These are phyloP conservation scores for Cecropterus lyciades DNA, from an alignment of 1,140 invertebrate genomes.

Conservation along the genomic window DNA sequence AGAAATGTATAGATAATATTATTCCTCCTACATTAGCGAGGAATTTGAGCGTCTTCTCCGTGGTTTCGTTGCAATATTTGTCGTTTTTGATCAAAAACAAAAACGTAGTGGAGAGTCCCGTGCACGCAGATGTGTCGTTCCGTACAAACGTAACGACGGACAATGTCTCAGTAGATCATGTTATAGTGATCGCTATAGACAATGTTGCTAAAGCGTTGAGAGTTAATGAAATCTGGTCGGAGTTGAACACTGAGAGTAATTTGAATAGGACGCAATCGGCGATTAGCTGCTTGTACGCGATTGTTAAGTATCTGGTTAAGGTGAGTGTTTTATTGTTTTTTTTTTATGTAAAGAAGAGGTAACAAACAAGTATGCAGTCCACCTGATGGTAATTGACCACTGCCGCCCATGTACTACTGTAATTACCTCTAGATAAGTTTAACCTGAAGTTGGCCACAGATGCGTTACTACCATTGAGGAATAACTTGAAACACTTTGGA, in stretches of 20 bases:
- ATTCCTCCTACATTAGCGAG: constrained; percentile 63
- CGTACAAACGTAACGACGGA: constrained; percentile 55
- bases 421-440: too few species aligned
- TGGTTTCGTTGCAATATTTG: constrained; percentile 80
- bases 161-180: constrained; percentile 65
- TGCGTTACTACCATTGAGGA: too few species aligned
- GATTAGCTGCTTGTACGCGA: constrained; percentile 77
- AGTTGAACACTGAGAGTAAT: constrained; percentile 75
- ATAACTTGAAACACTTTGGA: too few species aligned
- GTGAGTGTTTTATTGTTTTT: constrained; percentile 45
- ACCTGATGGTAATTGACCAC: too few species aligned
- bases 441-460: too few species aligned
- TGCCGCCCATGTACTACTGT: too few species aligned
- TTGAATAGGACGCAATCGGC: constrained; percentile 74
- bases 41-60: constrained; percentile 72
- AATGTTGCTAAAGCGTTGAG: constrained; percentile 73
- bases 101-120: constrained; percentile 65
- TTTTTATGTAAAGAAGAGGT: too few species aligned
- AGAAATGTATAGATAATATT: constrained; percentile 73
- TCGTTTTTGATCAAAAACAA: constrained; percentile 81
- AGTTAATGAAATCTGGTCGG: constrained; percentile 70
- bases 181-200: constrained; percentile 57
- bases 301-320: constrained; percentile 77
- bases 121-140: constrained; percentile 71
- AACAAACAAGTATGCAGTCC: too few species aligned